Percentiles rank a stretch among this genome's conserved stretches.
phyloP scores from a whole-genome alignment of 2,113 vertebrate genomes.

The Osmerus mordax region DNA sequence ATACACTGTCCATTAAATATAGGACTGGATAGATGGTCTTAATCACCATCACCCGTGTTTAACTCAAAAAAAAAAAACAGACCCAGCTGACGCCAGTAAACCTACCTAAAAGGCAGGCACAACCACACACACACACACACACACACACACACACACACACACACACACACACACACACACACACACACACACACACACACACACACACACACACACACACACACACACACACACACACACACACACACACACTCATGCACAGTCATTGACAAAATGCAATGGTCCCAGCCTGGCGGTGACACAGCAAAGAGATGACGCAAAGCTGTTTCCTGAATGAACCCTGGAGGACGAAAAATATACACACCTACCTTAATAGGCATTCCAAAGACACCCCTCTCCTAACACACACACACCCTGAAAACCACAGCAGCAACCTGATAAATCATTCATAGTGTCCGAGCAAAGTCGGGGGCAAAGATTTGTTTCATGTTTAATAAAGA shows the following conservation, averaged over 20 bases:
- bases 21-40: constrained; percentile 20
- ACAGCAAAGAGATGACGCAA: neutral
- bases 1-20: constrained; percentile 59
- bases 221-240: neutral
- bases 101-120: neutral
- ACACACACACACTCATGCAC: neutral
- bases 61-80: constrained; percentile 49
- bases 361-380: constrained; percentile 28
- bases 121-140: constrained; percentile 31
- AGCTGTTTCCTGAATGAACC: neutral
- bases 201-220: constrained; percentile 1
- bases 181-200: neutral
- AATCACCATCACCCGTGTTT: constrained; percentile 58
- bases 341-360: constrained; percentile 1
- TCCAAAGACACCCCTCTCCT: constrained; percentile 4
- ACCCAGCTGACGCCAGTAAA: constrained; percentile 42
- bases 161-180: constrained; percentile 19
- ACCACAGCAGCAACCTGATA: neutral
- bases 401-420: constrained; percentile 5
- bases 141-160: constrained; percentile 29
- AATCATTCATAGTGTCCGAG: constrained; percentile 33
- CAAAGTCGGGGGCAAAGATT: constrained; percentile 42
- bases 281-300: neutral
- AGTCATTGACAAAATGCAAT: neutral
- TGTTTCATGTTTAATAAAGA: constrained; percentile 41